Percentiles rank a stretch among this genome's conserved stretches.
Evolutionary conservation across 2,113 vertebrate species (phyloP).

Genomic region (Melanocharis versteri): DNA sequence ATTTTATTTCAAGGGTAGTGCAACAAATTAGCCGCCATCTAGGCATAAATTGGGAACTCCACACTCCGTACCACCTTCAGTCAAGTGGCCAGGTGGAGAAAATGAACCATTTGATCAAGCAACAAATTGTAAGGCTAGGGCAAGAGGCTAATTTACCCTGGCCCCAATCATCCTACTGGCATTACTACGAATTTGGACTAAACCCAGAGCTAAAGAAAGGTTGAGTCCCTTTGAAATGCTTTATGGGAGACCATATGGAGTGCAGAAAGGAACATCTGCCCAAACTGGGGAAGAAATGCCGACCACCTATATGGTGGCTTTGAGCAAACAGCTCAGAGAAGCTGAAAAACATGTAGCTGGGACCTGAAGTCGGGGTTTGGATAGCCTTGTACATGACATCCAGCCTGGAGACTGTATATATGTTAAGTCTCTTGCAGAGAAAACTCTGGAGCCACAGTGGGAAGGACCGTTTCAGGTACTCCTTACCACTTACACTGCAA

Average conservation of each 20-base stretch:
- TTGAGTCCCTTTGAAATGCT: not conserved
- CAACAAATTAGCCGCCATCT: not conserved
- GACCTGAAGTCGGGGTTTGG: not conserved
- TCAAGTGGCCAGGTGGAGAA: not conserved
- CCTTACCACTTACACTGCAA: not conserved
- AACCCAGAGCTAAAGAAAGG: too few relatives aligned
- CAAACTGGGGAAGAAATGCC: not conserved
- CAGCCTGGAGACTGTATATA: too few relatives aligned
- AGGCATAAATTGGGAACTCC: not conserved
- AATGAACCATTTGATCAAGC: not conserved
- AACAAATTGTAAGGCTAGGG: too few relatives aligned
- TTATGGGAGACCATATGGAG: not conserved
- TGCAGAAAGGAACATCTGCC: not conserved
- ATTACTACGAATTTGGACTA: too few relatives aligned
- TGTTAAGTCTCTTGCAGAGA: not conserved
- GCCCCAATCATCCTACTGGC: too few relatives aligned
- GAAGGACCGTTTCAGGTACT: not conserved
- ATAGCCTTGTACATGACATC: not conserved
- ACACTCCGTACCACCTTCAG: not conserved
- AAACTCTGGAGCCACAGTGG: not conserved
- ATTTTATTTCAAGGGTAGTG: not conserved
- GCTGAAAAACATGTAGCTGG: not conserved
- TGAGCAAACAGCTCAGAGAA: not conserved
- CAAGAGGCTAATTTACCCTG: too few relatives aligned
- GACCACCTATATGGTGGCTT: not conserved